Percentiles rank a stretch among this genome's conserved stretches.
phyloP scores from a whole-genome alignment of 2,888 invertebrate genomes.

The Hirudinaria manillensis region DNA sequence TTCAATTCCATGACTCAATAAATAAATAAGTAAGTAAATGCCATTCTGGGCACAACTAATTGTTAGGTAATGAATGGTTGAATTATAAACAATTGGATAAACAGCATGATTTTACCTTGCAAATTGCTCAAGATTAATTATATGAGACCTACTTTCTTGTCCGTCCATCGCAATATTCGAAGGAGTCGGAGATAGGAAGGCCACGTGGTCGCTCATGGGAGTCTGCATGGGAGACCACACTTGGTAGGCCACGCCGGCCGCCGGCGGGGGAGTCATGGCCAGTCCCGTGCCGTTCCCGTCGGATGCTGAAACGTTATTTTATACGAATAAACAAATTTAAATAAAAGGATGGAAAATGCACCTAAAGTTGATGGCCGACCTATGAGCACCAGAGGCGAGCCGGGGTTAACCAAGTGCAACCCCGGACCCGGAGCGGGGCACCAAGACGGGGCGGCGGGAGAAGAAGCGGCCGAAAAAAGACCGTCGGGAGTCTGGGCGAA shows the following conservation, averaged over 20 bases:
- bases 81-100: too few species aligned
- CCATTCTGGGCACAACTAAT: background rate
- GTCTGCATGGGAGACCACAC: conserved; percentile 19
- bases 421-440: conserved; percentile 5
- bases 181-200: background rate
- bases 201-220: conserved; percentile 12
- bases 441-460: background rate
- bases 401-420: conserved; percentile 4
- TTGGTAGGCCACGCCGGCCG: conserved; percentile 5
- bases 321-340: background rate
- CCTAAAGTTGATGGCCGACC: background rate
- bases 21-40: too few species aligned
- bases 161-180: background rate
- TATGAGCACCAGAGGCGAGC: conserved; percentile 18
- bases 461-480: background rate
- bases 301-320: conserved; percentile 1
- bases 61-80: background rate
- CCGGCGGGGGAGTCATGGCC: conserved; percentile 17
- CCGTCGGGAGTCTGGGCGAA: conserved; percentile 1
- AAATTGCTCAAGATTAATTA: too few species aligned
- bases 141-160: background rate
- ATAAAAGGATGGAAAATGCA: background rate
- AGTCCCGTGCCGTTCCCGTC: conserved; percentile 10
- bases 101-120: too few species aligned
- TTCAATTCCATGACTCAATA: background rate